A percentile compares a stretch with the other conserved stretches of the same genome.
Conservation (phyloP, 2,113 vertebrate species). For the Alosa alosa region DNA sequence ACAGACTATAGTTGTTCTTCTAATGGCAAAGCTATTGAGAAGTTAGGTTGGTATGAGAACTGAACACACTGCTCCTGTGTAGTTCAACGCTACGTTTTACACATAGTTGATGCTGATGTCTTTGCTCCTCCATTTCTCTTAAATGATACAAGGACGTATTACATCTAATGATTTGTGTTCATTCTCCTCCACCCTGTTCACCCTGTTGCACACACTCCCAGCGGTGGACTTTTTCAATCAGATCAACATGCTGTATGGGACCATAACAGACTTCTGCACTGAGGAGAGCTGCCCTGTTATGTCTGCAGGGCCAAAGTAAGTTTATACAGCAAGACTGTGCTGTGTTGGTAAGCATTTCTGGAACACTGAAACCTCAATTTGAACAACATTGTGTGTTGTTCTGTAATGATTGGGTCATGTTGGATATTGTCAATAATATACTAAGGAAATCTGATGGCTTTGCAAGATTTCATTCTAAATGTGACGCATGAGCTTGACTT, state of each 20-base stretch:
- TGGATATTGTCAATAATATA: not conserved
- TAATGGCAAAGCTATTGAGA: too few relatives aligned
- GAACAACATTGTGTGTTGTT: too few relatives aligned
- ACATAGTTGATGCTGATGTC: not conserved
- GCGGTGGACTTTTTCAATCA: constrained; percentile 14
- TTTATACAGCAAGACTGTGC: not conserved
- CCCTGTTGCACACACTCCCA: not conserved
- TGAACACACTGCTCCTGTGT: too few relatives aligned
- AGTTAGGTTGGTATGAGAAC: too few relatives aligned
- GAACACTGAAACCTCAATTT: not conserved
- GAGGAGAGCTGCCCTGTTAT: not conserved
- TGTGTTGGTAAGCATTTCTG: not conserved
- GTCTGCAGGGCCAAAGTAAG: constrained; percentile 2
- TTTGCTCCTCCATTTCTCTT: not conserved
- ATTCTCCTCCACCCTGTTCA: not conserved
- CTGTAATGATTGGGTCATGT: not conserved
- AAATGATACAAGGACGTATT: not conserved
- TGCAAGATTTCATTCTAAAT: too few relatives aligned
- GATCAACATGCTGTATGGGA: constrained; percentile 16
- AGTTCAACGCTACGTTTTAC: too few relatives aligned
- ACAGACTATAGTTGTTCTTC: too few relatives aligned
- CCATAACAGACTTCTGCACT: constrained; percentile 15
- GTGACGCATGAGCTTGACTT: too few relatives aligned
- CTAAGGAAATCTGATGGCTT: not conserved
- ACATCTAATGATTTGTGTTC: not conserved